Conservation (phyloP, 2,797 vertebrate species). For the Limosa lapponica region DNA sequence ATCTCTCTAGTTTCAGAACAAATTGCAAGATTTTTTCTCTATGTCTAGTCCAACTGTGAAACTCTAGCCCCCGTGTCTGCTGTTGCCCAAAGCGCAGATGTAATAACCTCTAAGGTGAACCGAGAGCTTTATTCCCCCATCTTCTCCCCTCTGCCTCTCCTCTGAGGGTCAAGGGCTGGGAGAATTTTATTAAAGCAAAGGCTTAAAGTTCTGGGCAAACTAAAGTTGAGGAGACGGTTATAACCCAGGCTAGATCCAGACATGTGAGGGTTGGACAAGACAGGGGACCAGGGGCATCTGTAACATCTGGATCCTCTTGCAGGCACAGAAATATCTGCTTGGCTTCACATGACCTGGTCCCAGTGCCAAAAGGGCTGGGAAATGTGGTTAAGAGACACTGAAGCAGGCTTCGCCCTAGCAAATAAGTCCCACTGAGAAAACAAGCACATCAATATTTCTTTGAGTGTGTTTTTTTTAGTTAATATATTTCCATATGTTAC, state of each 20-base stretch:
- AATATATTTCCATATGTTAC: slow-evolving; percentile 50
- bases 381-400: background rate
- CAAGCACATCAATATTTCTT: slow-evolving; percentile 17
- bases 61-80: slow-evolving; percentile 3
- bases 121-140: background rate
- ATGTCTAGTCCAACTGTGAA: slow-evolving; percentile 39
- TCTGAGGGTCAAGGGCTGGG: background rate
- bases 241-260: background rate
- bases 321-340: background rate
- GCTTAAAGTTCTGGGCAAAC: background rate
- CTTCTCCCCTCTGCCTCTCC: background rate
- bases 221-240: slow-evolving; percentile 23
- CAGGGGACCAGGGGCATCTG: background rate
- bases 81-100: slow-evolving; percentile 10
- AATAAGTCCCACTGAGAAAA: slow-evolving; percentile 36
- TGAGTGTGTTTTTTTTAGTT: background rate
- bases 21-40: slow-evolving; percentile 53
- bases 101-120: slow-evolving; percentile 43
- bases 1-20: slow-evolving; percentile 60
- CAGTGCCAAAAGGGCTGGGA: slow-evolving; percentile 13
- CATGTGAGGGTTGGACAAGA: background rate
- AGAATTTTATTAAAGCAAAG: slow-evolving; percentile 26
- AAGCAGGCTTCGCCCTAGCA: slow-evolving; percentile 8
- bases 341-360: background rate
- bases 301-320: slow-evolving; percentile 57